These are phyloP conservation scores for Sarcophaga subvicina DNA, from an alignment of 2,888 invertebrate genomes.

Conservation along the genomic window DNA sequence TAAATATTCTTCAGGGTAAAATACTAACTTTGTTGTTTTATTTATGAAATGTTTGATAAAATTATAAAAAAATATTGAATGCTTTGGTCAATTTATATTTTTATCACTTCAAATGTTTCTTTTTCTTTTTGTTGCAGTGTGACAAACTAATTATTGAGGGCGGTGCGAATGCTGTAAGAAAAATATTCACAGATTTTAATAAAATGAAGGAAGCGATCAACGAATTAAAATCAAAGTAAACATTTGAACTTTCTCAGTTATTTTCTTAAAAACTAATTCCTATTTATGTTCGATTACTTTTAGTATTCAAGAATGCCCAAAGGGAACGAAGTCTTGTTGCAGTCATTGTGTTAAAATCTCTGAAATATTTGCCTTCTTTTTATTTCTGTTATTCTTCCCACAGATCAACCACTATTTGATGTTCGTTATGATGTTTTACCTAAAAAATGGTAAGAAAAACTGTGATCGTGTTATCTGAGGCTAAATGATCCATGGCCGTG, in stretches of 20 bases:
- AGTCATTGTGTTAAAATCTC: rapidly evolving
- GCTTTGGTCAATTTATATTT: no score
- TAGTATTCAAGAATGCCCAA: not conserved
- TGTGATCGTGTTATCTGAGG: not conserved
- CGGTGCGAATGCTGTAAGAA: no score
- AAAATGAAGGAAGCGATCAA: no score
- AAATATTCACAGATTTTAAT: no score
- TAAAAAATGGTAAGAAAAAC: not conserved
- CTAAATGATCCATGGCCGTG: no score
- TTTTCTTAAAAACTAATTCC: not conserved
- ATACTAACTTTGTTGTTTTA: no score
- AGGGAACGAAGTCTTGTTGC: not conserved
- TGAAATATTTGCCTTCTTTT: not conserved
- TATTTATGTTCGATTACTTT: not conserved
- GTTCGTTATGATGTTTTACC: not conserved
- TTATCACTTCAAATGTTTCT: no score
- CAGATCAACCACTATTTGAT: not conserved
- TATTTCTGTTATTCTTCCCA: not conserved
- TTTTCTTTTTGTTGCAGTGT: no score
- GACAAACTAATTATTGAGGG: no score
- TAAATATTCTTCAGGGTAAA: no score
- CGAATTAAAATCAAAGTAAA: not conserved
- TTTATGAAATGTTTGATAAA: no score
- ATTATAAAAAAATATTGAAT: no score
- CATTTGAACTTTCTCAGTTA: not conserved